Base-by-base conservation (phyloP, 2,888 invertebrate genomes). In the Acanthosepion esculentum region DNA sequence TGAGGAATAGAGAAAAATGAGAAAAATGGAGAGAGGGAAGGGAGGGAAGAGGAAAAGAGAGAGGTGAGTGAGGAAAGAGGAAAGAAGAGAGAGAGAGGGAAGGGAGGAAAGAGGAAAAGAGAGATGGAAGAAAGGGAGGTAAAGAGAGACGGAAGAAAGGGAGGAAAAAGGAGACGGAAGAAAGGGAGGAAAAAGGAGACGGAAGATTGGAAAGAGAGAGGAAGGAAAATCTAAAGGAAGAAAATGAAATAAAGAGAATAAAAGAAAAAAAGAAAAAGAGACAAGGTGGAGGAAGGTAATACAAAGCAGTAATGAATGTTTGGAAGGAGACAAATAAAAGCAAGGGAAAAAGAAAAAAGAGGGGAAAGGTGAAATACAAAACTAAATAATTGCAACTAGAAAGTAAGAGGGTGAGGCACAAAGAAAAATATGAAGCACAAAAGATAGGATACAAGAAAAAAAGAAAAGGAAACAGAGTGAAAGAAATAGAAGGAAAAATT, bases 11-110 rank as follows among this genome's bases (percentile, higher is more conserved):
- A n/a, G 15, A n/a, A n/a, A 18, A n/a, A n/a, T 12, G 10, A n/a
- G 8, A 2, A n/a, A 3, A 8, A 1, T 0, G n/a, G 8, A n/a
- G n/a, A 4, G 15, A 15, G 15, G 20, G 15, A n/a, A 1, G 12
- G n/a, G n/a, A n/a, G 78, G n/a, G n/a, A n/a, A n/a, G n/a, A 78
- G 10, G 4, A 3, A 78, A n/a, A 15, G 12, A 15, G 12, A 3
- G n/a, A 78, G 12, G 15, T n/a, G n/a, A n/a, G n/a, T n/a, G 10
- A n/a, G n/a, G n/a, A n/a, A n/a, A n/a, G n/a, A n/a, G n/a, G n/a
- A n/a, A n/a, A n/a, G n/a, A n/a, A n/a, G n/a, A n/a, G n/a, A n/a
- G n/a, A n/a, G n/a, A n/a, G n/a, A n/a, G n/a, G n/a, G n/a, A n/a
- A n/a, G n/a, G n/a, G n/a, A 10, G 15, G n/a, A 20, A n/a, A 12